Base-by-base conservation (phyloP, 1,140 invertebrate species). In the Philopotamus ludificatus region DNA sequence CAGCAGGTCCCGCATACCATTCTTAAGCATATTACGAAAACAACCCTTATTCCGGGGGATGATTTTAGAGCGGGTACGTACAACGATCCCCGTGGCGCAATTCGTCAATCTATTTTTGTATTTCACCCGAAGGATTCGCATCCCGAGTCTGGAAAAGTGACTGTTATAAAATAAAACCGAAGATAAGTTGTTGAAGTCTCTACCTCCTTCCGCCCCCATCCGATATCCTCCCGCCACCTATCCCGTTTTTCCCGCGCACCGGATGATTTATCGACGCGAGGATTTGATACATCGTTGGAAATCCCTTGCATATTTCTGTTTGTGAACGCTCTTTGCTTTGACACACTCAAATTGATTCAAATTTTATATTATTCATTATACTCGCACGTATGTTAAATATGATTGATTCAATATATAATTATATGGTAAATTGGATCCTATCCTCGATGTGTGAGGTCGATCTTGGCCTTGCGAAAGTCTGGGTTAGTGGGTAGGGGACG, bases 31-130 rank as follows among this genome's bases (percentile, higher is more conserved):
- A 66, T 66, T 66, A 60, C 39, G 64, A 53, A 49, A 41, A 34
- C 45, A 18, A 41, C 44, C 47, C 49, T 28, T 42, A 42, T 42
- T 26, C 26, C 47, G 26, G 16, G 10, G 34, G 55, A 26, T n/a
- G 15, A 28, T 21, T 53, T 21, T 21, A 53, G 7, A 20, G 49
- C 28, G 15, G 57, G 34, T 4, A 23, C n/a, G 28, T 9, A 22
- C 23, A 25, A 12, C 20, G 22, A 65, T 59, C 58, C 64, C 64
- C 57, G 64, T 61, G 64, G 47, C 64, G 49, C 64, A 60, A 66
- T 66, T 61, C 64, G 64, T 66, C 64, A 66, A 66, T 66, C 64
- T 66, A 66, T 66, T 66, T 66, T 51, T 66, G 41, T 66, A 66
- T 66, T 66, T 66, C 50, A 57, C 64, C 64, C 64, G 45, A 60